Evolutionary conservation across 2,113 vertebrate species (phyloP), one percentile per base, ranked within the genome.

Genomic region (Spea multiplicata): DNA sequence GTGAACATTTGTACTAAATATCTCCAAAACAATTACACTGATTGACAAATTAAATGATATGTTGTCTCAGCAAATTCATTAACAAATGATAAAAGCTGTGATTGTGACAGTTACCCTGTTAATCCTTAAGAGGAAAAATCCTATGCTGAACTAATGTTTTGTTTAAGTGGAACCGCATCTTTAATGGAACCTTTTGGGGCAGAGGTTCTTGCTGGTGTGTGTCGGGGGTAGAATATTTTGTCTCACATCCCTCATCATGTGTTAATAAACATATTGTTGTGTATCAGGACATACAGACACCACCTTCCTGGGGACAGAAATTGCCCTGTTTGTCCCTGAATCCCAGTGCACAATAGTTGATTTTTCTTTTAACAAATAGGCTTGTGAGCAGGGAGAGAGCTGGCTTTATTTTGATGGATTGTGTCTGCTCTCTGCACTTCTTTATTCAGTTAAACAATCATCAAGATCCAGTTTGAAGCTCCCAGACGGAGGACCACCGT

Each of bases 351-450:
- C 44, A 69, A 46, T 44, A 71, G 46, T 67, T 70, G 67, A 70
- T 77, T 62, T 48, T 73, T 13, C 52, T 61, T 52, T 66, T 50
- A 70, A 16, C 50, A 66, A 79, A 79, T 73, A 79, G 62, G 61
- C 45, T 66, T 73, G 57, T 17, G 53, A 46, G 62, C 44, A 16
- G n/a, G 49, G 45, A 49, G 62, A 72, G 44, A 48, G 70, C 70
- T 16, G 70, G 13, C 70, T 66, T 79, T 80, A 80, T 80, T 80
- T 64, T 80, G 78, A 80, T 80, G 71, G 71, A 80, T 80, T 64
- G 71, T 73, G 71, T 80, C 78, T 67, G 52, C 53, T 80, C 52
- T 64, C 68, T n/a, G 14, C 9, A 44, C 70, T 66, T 71, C 45
- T 62, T 73, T 74, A 80, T 80, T 80, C 12, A 73, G 78, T 80